phyloP scores from a whole-genome alignment of 2,888 invertebrate genomes.

The Gisinianus flammeolus region DNA sequence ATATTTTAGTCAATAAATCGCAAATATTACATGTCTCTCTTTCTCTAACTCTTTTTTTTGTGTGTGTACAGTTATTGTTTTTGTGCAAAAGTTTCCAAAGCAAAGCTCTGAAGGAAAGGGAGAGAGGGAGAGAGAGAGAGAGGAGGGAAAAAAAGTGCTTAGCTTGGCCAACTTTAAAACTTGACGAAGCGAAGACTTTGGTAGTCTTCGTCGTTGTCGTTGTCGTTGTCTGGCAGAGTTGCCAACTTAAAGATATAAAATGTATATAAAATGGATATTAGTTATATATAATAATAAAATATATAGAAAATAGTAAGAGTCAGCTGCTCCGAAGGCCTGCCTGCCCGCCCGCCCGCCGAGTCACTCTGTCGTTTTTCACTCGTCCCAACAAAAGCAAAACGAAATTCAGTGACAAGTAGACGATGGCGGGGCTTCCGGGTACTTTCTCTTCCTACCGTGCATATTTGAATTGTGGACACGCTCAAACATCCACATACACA shows the following conservation, averaged over 20 bases:
- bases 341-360: constrained; percentile 48
- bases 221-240: background rate
- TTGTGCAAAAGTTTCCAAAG: no score
- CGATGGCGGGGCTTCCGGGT: constrained; percentile 46
- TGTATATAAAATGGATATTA: constrained; percentile 1
- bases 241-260: background rate
- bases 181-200: constrained; percentile 24
- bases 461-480: constrained; percentile 18
- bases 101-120: background rate
- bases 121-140: background rate
- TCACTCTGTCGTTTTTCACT: constrained; percentile 52
- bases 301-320: constrained; percentile 28
- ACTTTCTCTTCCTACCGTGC: constrained; percentile 36
- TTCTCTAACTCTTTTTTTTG: background rate
- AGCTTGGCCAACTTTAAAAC: constrained; percentile 24
- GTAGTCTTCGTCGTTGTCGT: background rate
- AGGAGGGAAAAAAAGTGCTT: constrained; percentile 15
- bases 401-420: constrained; percentile 44
- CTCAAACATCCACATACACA: background rate
- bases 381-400: constrained; percentile 46
- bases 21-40: background rate
- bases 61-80: background rate
- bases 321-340: constrained; percentile 25
- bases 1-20: constrained; percentile 10
- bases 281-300: background rate